Evolutionary conservation across 2,888 invertebrate species (phyloP).

Genomic region (Capitulum mitella): DNA sequence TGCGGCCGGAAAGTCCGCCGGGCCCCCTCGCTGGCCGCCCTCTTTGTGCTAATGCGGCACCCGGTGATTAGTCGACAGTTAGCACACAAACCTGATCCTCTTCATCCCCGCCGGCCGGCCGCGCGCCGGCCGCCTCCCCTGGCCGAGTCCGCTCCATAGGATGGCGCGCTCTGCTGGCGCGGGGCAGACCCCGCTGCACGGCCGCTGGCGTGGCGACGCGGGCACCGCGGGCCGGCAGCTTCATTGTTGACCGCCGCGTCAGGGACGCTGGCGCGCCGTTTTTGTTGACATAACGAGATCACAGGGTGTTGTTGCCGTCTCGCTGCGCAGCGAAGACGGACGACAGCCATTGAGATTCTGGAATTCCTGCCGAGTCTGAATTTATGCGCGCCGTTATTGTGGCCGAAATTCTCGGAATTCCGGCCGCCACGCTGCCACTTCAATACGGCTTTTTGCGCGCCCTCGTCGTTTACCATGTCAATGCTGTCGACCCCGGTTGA

Average conservation of each 20-base stretch:
- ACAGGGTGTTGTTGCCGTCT: background rate
- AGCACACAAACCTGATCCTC: no score
- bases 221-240: no score
- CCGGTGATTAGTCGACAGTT: no score
- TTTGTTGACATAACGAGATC: background rate
- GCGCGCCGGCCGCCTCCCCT: no score
- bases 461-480: background rate
- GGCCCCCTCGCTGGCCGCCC: no score
- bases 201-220: no score
- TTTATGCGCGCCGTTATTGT: background rate
- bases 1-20: no score
- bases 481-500: background rate
- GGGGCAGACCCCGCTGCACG: no score
- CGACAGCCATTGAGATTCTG: slow-evolving; percentile 1
- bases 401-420: background rate
- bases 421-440: background rate
- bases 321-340: background rate
- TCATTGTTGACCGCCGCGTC: background rate
- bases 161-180: no score
- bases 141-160: no score
- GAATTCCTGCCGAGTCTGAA: background rate
- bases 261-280: background rate
- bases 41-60: no score
- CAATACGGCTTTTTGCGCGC: background rate
- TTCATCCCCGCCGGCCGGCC: no score